Base-by-base conservation (phyloP, 2,797 vertebrate genomes). In the Allobates femoralis region DNA sequence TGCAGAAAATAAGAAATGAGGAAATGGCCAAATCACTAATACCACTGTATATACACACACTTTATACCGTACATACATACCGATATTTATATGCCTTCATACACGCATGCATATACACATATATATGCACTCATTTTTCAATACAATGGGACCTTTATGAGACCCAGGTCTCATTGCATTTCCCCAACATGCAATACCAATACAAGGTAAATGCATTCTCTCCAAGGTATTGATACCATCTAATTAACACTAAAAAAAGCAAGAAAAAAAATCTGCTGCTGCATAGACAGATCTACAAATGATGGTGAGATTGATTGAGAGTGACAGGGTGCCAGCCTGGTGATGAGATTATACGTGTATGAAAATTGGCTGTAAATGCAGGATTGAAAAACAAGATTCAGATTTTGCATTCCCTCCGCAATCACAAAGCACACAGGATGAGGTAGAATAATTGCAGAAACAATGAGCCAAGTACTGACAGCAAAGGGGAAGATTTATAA, bases 391-490 rank as follows among this genome's bases (percentile, higher is more conserved):
- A 69, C 34, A 21, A 37, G 34, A 69, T 21, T 23, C 66, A 10
- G 15, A 37, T 37, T 69, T 21, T 23, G 32, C 32, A 69, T 37
- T 69, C 66, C 37, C 32, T 23, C 4, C 0, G 32, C 66, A 37
- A 37, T 37, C 32, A 37, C 66, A 69, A 37, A 69, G 64, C 66
- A 21, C 66, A 32, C 66, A 69, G 32, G 66, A 37, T 19, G 66
- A 69, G 19, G 19, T 37, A 37, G 66, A 37, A 69, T 69, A 69
- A 69, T 69, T 69, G 66, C 18, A 37, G 18, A 37, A 69, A 69
- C 66, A 69, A 37, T 37, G 66, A 69, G 66, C 66, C 32, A 69
- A 69, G 66, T 19, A 37, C 32, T 37, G 66, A 37, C 73, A 26
- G 50, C 77, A 41, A 41, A 21, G 77, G 55, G 34, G 23, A 60